Percentiles rank a stretch among this genome's conserved stretches.
phyloP scores from a whole-genome alignment of 1,140 invertebrate species.

The Bacillus rossius region DNA sequence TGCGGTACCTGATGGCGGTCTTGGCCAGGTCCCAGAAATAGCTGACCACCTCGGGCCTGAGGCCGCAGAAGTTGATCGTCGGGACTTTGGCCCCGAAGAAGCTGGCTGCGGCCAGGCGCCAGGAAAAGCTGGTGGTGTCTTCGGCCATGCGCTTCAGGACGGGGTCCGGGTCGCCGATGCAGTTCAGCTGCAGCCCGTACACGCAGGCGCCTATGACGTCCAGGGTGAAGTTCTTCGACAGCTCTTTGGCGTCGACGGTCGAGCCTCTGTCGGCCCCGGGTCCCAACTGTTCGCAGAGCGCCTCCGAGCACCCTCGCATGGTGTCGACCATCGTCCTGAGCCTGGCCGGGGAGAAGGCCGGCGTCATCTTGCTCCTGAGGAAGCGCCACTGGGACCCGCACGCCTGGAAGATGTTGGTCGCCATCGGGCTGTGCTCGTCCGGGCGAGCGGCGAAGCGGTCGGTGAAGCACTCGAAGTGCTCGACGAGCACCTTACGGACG shows the following conservation, averaged over 20 bases:
- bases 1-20: too few relatives aligned
- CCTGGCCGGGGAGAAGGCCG: constrained; percentile 34
- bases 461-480: constrained; percentile 22
- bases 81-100: too few relatives aligned
- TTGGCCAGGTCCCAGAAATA: too few relatives aligned
- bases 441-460: constrained; percentile 10
- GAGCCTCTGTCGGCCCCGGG: constrained; percentile 29
- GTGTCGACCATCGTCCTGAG: constrained; percentile 31
- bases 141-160: constrained; percentile 38
- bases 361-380: constrained; percentile 25
- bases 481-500: constrained; percentile 27
- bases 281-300: constrained; percentile 37
- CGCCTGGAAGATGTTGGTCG: constrained; percentile 6
- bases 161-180: constrained; percentile 46
- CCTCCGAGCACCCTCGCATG: constrained; percentile 12
- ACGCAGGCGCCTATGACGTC: constrained; percentile 57
- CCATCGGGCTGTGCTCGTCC: constrained; percentile 6
- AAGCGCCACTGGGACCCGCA: constrained; percentile 8
- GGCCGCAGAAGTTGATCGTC: too few relatives aligned
- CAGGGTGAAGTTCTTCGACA: constrained; percentile 53
- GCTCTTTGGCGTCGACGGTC: constrained; percentile 47
- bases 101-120: too few relatives aligned
- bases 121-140: too few relatives aligned
- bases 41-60: too few relatives aligned
- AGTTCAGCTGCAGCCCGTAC: constrained; percentile 55